Base-by-base conservation (phyloP, 2,797 vertebrate genomes). In the Potorous gilbertii region DNA sequence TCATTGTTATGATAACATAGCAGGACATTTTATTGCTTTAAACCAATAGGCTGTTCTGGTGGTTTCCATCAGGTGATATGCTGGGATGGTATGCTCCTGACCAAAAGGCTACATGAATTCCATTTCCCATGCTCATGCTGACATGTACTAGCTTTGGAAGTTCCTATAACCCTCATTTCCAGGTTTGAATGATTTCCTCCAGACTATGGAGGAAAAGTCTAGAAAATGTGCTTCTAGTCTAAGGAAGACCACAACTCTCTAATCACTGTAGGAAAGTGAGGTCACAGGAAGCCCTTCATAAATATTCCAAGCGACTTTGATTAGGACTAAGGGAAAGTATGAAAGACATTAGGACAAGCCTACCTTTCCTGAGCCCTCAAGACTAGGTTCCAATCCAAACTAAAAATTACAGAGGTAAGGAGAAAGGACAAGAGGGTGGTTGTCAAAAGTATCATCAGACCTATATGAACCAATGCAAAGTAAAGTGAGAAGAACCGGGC, bases 21-120 rank as follows among this genome's bases (percentile, higher is more conserved):
- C 1, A 13, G 94, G n/a, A 54, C 92, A 94, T 96, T 97, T 96
- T 95, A 96, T 94, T 96, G 66, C 52, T 40, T 91, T 46, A 96
- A 92, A 54, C 94, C 55, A 92, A 90, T 24, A 91, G 57, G 92
- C 24, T 56, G 66, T 92, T 92, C 56, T 52, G 56, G 31, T 18
- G 87, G 50, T 74, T 29, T 14, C 59, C 46, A 2, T 92, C 74
- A 92, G 5, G 9, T 27, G 81, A 89, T 93, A 56, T 3, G 21
- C 27, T 92, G 50, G 46, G n/a, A 50, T 0, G 0, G 31, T 54
- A 9, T 46, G 31, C 16, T 34, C 31, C 12, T 46, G 66, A 81
- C 66, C 66, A 46, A 46, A 81, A 81, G 66, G 18, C 66, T 46
- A 81, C 18, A 40, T 46, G n/a, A 81, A 24, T 46, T 81, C 40